Conservation (phyloP, 1,140 invertebrate genomes). For the Diprion similis region DNA sequence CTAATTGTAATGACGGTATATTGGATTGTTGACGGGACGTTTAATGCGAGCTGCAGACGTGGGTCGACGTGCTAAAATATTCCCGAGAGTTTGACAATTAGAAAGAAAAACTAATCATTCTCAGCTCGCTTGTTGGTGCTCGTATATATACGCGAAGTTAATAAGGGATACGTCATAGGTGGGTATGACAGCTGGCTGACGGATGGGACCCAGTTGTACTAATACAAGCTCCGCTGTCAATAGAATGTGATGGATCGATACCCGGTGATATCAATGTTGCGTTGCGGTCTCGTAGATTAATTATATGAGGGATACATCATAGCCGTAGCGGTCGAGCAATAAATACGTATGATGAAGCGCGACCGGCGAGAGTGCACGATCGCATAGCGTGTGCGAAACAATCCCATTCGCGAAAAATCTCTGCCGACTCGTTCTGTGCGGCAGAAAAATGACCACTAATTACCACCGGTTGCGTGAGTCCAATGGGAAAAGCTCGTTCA, state of each 20-base stretch:
- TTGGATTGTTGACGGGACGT: too few relatives aligned
- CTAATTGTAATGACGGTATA: too few relatives aligned
- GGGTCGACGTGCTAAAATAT: too few relatives aligned
- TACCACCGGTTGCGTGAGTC: too few relatives aligned
- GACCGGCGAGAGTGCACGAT: too few relatives aligned
- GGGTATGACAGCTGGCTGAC: background rate
- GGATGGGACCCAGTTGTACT: constrained; percentile 3
- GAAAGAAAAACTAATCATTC: background rate
- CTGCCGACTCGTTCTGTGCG: too few relatives aligned
- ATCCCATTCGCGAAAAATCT: too few relatives aligned
- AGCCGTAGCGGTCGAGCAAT: background rate
- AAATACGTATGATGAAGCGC: constrained; percentile 1
- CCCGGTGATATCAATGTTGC: background rate
- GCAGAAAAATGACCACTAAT: too few relatives aligned
- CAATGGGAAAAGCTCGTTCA: too few relatives aligned
- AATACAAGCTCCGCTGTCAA: background rate
- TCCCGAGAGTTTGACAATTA: background rate
- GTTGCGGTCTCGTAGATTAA: too few relatives aligned
- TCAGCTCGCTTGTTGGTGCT: background rate
- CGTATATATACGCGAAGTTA: constrained; percentile 4
- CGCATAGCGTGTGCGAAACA: too few relatives aligned
- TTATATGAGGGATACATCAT: background rate
- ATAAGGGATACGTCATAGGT: constrained; percentile 2
- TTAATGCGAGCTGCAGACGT: too few relatives aligned
- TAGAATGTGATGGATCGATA: constrained; percentile 3